A percentile compares a stretch with the other conserved stretches of the same genome.
These are phyloP conservation scores for Callospermophilus lateralis DNA, from an alignment of 2,113 vertebrate genomes.

Conservation along the genomic window DNA sequence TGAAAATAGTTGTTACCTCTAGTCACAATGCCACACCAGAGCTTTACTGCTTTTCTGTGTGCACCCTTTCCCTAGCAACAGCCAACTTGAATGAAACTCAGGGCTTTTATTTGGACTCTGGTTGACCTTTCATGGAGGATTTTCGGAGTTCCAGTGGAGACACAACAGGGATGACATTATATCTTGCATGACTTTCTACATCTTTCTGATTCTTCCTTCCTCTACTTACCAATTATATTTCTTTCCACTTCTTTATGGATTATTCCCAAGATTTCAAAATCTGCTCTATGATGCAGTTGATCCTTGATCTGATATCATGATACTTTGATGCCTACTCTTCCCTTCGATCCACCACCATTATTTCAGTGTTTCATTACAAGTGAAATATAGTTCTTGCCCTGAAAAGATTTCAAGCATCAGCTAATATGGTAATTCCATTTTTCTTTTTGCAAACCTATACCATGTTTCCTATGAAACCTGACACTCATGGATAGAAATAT, in stretches of 20 bases:
- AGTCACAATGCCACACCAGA: neutral
- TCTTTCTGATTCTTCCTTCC: neutral
- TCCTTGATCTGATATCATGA: neutral
- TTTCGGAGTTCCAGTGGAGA: neutral
- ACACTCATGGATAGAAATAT: neutral
- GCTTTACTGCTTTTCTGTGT: neutral
- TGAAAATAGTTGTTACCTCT: neutral
- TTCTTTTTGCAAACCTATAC: neutral
- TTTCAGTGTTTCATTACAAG: neutral
- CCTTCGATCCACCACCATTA: neutral
- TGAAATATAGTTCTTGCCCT: neutral
- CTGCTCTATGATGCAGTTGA: neutral
- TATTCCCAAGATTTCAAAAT: slow-evolving; percentile 38
- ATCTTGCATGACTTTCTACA: neutral
- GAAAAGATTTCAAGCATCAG: neutral
- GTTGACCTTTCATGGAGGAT: neutral
- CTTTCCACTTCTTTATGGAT: slow-evolving; percentile 24
- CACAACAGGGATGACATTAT: neutral
- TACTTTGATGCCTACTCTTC: neutral
- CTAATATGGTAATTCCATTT: neutral
- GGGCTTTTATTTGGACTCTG: neutral
- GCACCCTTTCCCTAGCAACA: neutral
- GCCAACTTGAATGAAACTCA: neutral
- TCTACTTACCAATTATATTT: neutral
- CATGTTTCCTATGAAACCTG: neutral